A percentile compares a stretch with the other conserved stretches of the same genome.
These are phyloP conservation scores for Heliopora coerulea DNA, from an alignment of 92 coral and sea anemone species.

Conservation along the genomic window DNA sequence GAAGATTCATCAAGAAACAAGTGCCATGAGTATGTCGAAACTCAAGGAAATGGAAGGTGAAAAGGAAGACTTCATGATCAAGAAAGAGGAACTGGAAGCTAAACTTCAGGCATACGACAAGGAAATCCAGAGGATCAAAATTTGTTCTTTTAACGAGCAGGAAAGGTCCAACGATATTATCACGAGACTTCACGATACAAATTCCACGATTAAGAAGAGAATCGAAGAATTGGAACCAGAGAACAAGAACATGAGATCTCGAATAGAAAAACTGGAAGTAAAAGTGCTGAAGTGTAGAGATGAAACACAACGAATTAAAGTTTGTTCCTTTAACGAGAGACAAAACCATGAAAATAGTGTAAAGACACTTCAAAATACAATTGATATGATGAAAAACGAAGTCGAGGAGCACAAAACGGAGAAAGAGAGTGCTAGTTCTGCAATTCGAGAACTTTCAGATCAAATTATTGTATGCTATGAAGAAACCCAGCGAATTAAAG, in stretches of 20 bases:
- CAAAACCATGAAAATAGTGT: not conserved
- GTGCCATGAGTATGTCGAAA: not conserved
- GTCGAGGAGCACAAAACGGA: not conserved
- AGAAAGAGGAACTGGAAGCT: not conserved
- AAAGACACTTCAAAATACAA: not conserved
- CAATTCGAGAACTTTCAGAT: not conserved
- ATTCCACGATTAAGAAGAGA: not conserved
- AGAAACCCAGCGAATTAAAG: not conserved
- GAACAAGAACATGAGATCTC: not conserved
- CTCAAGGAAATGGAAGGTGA: not conserved
- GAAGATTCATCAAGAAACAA: not conserved
- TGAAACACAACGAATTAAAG: constrained; percentile 13
- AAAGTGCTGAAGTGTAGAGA: not conserved
- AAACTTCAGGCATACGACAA: not conserved
- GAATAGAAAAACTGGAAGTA: not conserved
- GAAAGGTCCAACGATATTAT: not conserved
- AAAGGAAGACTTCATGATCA: not conserved
- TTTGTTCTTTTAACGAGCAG: not conserved
- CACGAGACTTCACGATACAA: not conserved
- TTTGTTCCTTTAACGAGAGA: not conserved
- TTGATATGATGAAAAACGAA: not conserved
- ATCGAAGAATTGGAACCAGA: not conserved
- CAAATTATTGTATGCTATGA: not conserved
- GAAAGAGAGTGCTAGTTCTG: not conserved
- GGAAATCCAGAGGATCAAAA: constrained; percentile 10